These are phyloP conservation scores for Corythornis vintsioides DNA, from an alignment of 2,113 vertebrate species.

Conservation along the genomic window DNA sequence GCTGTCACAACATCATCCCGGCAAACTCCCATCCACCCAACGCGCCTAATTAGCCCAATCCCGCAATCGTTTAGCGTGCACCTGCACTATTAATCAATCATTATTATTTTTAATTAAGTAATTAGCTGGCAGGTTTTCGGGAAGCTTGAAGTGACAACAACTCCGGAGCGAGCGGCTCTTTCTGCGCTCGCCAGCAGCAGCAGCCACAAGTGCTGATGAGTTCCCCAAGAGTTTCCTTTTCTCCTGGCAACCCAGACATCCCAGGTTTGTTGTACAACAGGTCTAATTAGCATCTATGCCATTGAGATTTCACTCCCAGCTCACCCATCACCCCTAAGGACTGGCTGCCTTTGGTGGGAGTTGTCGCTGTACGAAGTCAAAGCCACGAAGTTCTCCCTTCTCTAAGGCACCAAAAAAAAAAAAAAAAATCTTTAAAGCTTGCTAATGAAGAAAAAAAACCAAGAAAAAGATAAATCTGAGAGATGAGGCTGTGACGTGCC, in stretches of 20 bases:
- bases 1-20: background rate
- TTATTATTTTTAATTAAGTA: slow-evolving; percentile 52
- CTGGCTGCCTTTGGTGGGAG: background rate
- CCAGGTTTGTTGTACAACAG: background rate
- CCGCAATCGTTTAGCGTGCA: slow-evolving; percentile 23
- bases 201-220: slow-evolving; percentile 24
- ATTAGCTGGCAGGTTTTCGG: slow-evolving; percentile 32
- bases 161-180: background rate
- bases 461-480: background rate
- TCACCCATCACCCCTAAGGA: slow-evolving; percentile 34
- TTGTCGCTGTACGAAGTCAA: background rate
- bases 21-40: background rate
- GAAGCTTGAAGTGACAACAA: slow-evolving; percentile 31
- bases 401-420: background rate
- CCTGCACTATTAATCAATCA: slow-evolving; percentile 35
- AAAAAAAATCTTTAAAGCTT: background rate
- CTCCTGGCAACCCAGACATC: background rate
- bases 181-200: background rate
- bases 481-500: background rate
- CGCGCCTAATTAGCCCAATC: slow-evolving; percentile 36
- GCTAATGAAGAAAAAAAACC: background rate
- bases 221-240: background rate
- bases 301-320: background rate
- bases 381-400: background rate
- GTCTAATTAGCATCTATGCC: background rate